phyloP scores from a whole-genome alignment of 2,113 vertebrate species.

The Poeciliopsis turrubarensis region DNA sequence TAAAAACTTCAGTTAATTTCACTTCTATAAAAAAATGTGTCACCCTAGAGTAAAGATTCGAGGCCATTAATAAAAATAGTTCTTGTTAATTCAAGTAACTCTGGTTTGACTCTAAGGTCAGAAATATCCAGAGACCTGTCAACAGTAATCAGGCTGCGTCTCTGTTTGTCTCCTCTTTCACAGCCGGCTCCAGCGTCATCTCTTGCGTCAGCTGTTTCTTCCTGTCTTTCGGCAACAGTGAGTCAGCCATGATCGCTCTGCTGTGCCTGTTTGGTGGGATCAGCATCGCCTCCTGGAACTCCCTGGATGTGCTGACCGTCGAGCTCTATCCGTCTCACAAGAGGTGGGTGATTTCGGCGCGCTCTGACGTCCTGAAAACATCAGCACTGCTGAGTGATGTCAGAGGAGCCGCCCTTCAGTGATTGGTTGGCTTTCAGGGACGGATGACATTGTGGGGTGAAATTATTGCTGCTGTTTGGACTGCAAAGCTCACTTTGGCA shows the following conservation, averaged over 20 bases:
- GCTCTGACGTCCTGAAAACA: neutral
- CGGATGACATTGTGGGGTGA: constrained; percentile 33
- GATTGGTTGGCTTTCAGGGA: constrained; percentile 37
- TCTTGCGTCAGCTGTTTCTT: constrained; percentile 98
- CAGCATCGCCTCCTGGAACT: constrained; percentile 98
- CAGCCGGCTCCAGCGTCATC: constrained; percentile 96
- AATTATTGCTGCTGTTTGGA: constrained; percentile 7
- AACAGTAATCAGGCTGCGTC: accelerated
- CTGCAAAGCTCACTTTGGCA: constrained; percentile 14
- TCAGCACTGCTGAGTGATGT: neutral
- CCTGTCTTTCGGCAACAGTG: constrained; percentile 95
- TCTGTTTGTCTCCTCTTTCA: neutral
- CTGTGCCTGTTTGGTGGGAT: constrained; percentile 97
- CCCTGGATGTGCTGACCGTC: constrained; percentile 94
- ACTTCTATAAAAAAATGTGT: too few relatives aligned
- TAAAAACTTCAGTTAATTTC: too few relatives aligned
- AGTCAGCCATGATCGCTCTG: constrained; percentile 97
- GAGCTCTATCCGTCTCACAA: constrained; percentile 97
- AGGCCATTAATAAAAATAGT: neutral
- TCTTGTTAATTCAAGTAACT: neutral
- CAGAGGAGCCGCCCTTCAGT: neutral
- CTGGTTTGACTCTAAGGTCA: neutral
- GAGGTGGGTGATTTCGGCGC: constrained; percentile 79
- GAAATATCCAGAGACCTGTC: neutral
- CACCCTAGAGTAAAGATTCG: neutral